phyloP scores from a whole-genome alignment of 23 tunicate genomes.

The Aplidium turbinatum region DNA sequence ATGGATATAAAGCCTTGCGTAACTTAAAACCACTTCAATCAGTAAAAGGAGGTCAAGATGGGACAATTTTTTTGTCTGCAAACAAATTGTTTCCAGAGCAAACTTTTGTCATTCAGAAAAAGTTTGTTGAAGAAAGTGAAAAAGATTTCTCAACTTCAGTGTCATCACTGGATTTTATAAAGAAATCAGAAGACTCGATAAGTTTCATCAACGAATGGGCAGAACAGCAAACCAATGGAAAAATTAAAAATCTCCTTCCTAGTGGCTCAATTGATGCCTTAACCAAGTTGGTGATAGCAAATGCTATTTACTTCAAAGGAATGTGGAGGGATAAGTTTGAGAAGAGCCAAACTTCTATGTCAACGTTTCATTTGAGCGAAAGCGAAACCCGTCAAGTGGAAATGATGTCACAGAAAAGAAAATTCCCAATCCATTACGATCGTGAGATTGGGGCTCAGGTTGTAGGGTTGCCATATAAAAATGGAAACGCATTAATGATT shows the following conservation, averaged over 20 bases:
- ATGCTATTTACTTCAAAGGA: constrained; percentile 89
- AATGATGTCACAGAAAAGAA: constrained; percentile 58
- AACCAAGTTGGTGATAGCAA: constrained; percentile 59
- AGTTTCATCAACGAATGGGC: constrained; percentile 66
- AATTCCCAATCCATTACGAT: constrained; percentile 26
- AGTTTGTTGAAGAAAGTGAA: constrained; percentile 23
- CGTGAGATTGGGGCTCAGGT: constrained; percentile 42
- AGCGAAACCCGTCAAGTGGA: constrained; percentile 31
- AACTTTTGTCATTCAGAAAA: constrained; percentile 8
- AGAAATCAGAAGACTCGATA: constrained; percentile 47
- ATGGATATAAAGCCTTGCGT: too few species aligned
- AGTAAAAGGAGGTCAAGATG: too few species aligned
- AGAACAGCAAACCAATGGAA: constrained; percentile 43
- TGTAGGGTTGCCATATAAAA: constrained; percentile 64
- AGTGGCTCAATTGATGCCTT: constrained; percentile 33
- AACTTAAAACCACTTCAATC: too few species aligned
- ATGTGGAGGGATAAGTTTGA: constrained; percentile 68
- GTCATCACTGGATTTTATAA: constrained; percentile 18
- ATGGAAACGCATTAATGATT: constrained; percentile 47
- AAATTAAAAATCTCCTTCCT: constrained; percentile 73
- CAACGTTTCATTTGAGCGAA: constrained; percentile 39
- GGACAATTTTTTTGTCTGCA: too few species aligned
- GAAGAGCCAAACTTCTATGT: constrained; percentile 1
- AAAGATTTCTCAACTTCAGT: constrained; percentile 14
- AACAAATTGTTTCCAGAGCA: constrained; percentile 53